Conservation (phyloP, 2,888 invertebrate genomes). For the Archaeoteleia sp. region DNA sequence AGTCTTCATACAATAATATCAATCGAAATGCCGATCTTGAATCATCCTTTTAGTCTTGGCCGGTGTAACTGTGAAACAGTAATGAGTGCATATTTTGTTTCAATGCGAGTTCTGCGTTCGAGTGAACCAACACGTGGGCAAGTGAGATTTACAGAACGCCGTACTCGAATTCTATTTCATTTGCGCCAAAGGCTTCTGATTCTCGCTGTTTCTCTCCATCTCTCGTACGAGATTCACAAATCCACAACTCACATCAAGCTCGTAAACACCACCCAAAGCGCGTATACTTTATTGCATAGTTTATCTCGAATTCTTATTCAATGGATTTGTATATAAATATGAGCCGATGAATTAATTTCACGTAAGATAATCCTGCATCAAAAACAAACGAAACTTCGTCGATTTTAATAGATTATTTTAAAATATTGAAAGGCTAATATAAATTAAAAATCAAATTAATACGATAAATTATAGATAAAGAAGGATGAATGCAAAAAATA, state of each 20-base stretch:
- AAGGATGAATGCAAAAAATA: no score
- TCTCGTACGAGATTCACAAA: slow-evolving; percentile 11
- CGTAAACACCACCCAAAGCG: slow-evolving; percentile 40
- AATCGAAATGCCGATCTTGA: no score
- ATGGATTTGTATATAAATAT: slow-evolving; percentile 14
- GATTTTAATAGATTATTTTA: slow-evolving; percentile 17
- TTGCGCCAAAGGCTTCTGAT: slow-evolving; percentile 18
- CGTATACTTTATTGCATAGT: slow-evolving; percentile 27
- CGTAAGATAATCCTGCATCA: slow-evolving; percentile 11
- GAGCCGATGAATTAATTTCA: slow-evolving; percentile 26
- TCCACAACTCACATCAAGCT: slow-evolving; percentile 35
- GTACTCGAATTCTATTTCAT: slow-evolving; percentile 5
- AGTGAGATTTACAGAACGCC: slow-evolving; percentile 31
- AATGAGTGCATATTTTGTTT: slow-evolving; percentile 20
- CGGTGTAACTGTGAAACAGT: slow-evolving; percentile 26
- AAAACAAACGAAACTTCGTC: slow-evolving; percentile 17
- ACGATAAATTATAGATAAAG: no score
- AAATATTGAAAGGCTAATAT: no score
- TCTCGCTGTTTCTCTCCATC: slow-evolving; percentile 8
- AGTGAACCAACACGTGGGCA: slow-evolving; percentile 44
- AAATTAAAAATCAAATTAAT: no score
- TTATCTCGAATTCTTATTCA: slow-evolving; percentile 31
- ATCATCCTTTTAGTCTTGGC: no score
- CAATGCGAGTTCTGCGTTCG: slow-evolving; percentile 22
- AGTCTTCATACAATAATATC: no score